Conservation (phyloP, 1,140 invertebrate genomes). For the Heliconius himera region DNA sequence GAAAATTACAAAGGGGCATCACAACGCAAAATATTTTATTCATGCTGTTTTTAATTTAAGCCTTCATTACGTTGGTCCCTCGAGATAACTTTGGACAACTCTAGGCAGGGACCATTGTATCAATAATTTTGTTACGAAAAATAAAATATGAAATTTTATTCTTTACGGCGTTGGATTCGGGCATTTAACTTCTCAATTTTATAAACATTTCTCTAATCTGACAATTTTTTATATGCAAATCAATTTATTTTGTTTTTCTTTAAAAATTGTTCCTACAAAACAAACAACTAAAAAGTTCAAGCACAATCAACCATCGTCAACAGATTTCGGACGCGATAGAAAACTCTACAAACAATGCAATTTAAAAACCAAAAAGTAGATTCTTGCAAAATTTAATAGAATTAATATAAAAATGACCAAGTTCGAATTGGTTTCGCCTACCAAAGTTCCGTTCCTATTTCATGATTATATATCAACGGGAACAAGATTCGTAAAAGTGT, state of each 20-base stretch:
- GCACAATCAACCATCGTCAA: neutral
- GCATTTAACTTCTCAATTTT: neutral
- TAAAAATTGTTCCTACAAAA: neutral
- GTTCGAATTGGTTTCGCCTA: too few relatives aligned
- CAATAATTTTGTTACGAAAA: neutral
- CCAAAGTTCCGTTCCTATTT: too few relatives aligned
- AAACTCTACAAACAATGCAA: neutral
- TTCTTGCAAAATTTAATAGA: constrained; percentile 16
- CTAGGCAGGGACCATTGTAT: neutral
- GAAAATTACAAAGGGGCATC: constrained; percentile 24
- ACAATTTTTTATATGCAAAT: neutral
- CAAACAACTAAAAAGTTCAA: neutral
- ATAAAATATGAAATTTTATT: too few relatives aligned
- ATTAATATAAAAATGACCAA: constrained; percentile 13
- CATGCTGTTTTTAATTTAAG: constrained; percentile 35
- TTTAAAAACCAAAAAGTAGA: constrained; percentile 19
- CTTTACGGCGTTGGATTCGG: too few relatives aligned
- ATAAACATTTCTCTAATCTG: neutral
- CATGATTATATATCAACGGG: too few relatives aligned
- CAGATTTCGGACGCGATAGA: neutral
- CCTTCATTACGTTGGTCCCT: constrained; percentile 32
- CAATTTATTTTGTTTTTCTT: neutral
- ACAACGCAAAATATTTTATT: constrained; percentile 32
- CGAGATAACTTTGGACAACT: constrained; percentile 26
- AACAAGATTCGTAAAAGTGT: too few relatives aligned